phyloP scores from a whole-genome alignment of 2,888 invertebrate species.

The Salpingus planirostris region DNA sequence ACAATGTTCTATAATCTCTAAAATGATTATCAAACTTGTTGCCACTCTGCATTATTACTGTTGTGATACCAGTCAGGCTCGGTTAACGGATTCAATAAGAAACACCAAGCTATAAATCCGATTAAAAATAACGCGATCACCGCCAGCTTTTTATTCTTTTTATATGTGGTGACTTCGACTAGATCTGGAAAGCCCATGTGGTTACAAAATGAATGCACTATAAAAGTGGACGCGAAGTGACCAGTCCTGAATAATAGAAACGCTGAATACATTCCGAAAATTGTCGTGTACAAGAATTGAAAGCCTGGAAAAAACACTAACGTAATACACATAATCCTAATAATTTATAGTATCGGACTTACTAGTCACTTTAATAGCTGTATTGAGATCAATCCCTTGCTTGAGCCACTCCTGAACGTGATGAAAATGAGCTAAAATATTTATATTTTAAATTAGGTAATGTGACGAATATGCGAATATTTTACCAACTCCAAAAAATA shows the following conservation, averaged over 20 bases:
- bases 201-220: conserved; percentile 92
- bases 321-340: too few relatives aligned
- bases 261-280: conserved; percentile 94
- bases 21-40: too few relatives aligned
- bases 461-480: too few relatives aligned
- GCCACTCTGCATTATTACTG: background rate
- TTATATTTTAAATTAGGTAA: background rate
- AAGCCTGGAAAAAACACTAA: conserved; percentile 50
- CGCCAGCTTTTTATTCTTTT: conserved; percentile 48
- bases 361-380: conserved; percentile 66
- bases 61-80: conserved; percentile 45
- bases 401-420: conserved; percentile 76
- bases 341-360: conserved; percentile 34
- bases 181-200: conserved; percentile 94
- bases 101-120: conserved; percentile 71
- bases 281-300: conserved; percentile 82
- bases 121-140: conserved; percentile 60
- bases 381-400: conserved; percentile 58
- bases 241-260: conserved; percentile 84
- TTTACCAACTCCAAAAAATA: conserved; percentile 85
- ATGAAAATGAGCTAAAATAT: conserved; percentile 72
- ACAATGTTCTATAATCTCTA: too few relatives aligned
- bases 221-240: conserved; percentile 77
- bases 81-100: conserved; percentile 68
- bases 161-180: conserved; percentile 55